Base-by-base conservation (phyloP, 2,113 vertebrate species). In the Trogon surrucura region DNA sequence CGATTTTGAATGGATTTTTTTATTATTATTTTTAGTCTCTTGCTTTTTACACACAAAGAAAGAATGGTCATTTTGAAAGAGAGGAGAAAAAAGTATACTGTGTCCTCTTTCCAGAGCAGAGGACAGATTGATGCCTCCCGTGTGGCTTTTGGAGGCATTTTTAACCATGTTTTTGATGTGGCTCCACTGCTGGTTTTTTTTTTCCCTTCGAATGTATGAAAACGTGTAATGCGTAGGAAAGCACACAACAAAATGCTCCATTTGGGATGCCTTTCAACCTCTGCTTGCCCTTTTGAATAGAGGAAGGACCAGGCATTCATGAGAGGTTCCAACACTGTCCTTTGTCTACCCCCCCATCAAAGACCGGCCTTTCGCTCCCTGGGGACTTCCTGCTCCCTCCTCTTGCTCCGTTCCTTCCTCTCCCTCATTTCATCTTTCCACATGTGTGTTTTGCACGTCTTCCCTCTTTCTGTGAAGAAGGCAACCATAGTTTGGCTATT, bases 371-470 rank as follows among this genome's bases (percentile, higher is more conserved):
- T 21, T 54, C 2, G 1, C 3, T 65, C 17, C 11, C 21, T 2
- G 0, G 47, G 26, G 44, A 32, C 38, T 51, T 65, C 20, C 29
- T 4, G 2, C 4, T 44, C 10, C 57, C 57, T 75, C 61, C 17
- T 57, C 54, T 19, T 72, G 16, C 27, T 72, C 48, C 16, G 12
- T 48, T 29, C 26, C 27, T 74, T 89, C 51, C 9, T 85, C 10
- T 64, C 23, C 18, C 2, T 80, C 6, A 1, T 3, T 45, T 9
- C 11, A 23, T 70, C 27, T 74, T 89, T 71, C 48, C 20, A 11
- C 4, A 11, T 0, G 0, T 11, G 0, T 3, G 41, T 90, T 85
- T 66, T 57, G 13, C 29, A 13, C 6, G 0, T 66, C 25, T 3
- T 48, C 10, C 18, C 3, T 60, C 34, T 71, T 9, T n/a, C 19